Evolutionary conservation across 2,113 vertebrate genomes (phyloP).

Genomic region (Eptesicus fuscus): DNA sequence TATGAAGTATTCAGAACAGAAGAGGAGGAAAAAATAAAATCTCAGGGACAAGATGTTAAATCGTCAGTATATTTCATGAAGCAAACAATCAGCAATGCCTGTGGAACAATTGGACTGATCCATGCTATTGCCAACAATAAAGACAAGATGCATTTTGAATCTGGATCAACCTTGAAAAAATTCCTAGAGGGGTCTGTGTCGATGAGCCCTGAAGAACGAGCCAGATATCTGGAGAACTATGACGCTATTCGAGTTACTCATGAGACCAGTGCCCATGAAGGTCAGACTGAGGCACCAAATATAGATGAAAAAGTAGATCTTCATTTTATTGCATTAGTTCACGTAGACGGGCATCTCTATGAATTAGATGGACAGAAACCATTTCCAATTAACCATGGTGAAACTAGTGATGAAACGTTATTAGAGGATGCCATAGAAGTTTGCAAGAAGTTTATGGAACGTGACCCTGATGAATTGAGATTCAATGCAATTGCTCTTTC

Average conservation of each 20-base stretch:
- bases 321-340: too few relatives aligned
- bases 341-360: too few relatives aligned
- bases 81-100: too few relatives aligned
- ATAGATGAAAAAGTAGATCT: too few relatives aligned
- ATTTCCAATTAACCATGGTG: slow-evolving; percentile 94
- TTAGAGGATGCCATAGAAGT: slow-evolving; percentile 95
- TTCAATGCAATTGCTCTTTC: slow-evolving; percentile 98
- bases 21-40: too few relatives aligned
- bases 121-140: slow-evolving; percentile 97
- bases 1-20: too few relatives aligned
- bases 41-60: too few relatives aligned
- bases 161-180: slow-evolving; percentile 91
- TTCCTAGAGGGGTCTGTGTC: slow-evolving; percentile 91
- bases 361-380: slow-evolving; percentile 98
- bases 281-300: too few relatives aligned
- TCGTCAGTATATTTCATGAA: too few relatives aligned
- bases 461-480: slow-evolving; percentile 95
- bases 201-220: slow-evolving; percentile 93
- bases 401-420: slow-evolving; percentile 91
- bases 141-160: slow-evolving; percentile 92
- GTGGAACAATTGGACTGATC: too few relatives aligned
- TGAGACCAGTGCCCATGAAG: too few relatives aligned
- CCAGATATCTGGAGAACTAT: slow-evolving; percentile 93
- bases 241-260: slow-evolving; percentile 77
- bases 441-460: slow-evolving; percentile 98